Conservation (phyloP, 92 coral and sea anemone genomes). For the Epizoanthus illoricatus region DNA sequence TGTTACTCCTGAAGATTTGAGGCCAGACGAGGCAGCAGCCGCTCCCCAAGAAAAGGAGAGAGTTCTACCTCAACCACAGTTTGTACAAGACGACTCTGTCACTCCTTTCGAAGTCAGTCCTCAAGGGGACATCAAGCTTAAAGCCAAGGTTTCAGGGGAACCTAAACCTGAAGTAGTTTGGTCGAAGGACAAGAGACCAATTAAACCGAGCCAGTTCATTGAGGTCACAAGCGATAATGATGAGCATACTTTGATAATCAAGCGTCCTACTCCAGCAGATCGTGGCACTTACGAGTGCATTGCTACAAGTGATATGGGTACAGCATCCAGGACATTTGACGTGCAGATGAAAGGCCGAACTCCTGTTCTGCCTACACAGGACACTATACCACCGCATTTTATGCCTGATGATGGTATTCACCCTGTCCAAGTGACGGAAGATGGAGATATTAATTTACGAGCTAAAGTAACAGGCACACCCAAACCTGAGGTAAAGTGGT, state of each 20-base stretch:
- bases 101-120: constrained; percentile 63
- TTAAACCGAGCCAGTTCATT: constrained; percentile 64
- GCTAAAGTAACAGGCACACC: constrained; percentile 45
- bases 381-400: constrained; percentile 61
- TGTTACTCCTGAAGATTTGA: constrained; percentile 30
- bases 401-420: constrained; percentile 41
- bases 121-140: constrained; percentile 78
- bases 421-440: constrained; percentile 41
- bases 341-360: constrained; percentile 53
- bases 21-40: constrained; percentile 17
- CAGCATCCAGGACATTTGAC: constrained; percentile 59
- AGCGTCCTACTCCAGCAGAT: constrained; percentile 69
- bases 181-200: constrained; percentile 75
- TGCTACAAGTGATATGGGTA: constrained; percentile 74
- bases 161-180: constrained; percentile 76
- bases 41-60: constrained; percentile 19
- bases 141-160: constrained; percentile 65
- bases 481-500: constrained; percentile 50
- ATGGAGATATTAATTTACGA: constrained; percentile 27
- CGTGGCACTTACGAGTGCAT: constrained; percentile 70
- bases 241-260: constrained; percentile 60
- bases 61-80: constrained; percentile 55
- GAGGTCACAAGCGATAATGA: constrained; percentile 58
- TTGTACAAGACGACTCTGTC: constrained; percentile 54
- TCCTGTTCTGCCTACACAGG: constrained; percentile 53